Percentiles rank a stretch among this genome's conserved stretches.
Evolutionary conservation across 2,797 vertebrate species (phyloP).

Genomic region (Silurus aristotelis): DNA sequence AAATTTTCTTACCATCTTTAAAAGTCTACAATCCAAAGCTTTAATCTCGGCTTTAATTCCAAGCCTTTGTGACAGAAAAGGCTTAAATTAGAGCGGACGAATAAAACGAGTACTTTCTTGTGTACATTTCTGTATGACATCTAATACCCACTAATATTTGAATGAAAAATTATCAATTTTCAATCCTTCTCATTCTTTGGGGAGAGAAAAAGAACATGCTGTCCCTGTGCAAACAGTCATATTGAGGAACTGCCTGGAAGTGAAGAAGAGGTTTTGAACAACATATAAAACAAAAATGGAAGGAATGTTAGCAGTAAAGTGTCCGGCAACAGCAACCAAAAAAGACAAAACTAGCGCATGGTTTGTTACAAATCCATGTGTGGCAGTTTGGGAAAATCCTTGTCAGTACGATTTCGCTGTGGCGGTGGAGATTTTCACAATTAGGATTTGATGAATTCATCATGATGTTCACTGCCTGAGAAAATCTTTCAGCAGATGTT

Average conservation of each 20-base stretch:
- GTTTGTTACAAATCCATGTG: conserved; percentile 23
- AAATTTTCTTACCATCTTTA: conserved; percentile 37
- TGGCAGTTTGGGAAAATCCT: neutral
- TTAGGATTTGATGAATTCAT: neutral
- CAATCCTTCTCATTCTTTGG: conserved; percentile 9
- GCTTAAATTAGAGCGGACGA: conserved; percentile 30
- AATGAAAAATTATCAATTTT: conserved; percentile 3
- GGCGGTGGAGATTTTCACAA: neutral
- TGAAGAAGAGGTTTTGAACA: neutral
- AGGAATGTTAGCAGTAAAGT: conserved; percentile 39
- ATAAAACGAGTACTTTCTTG: conserved; percentile 12
- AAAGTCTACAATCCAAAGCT: conserved; percentile 52
- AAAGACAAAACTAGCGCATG: conserved; percentile 23
- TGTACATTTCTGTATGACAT: conserved; percentile 22
- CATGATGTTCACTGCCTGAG: neutral
- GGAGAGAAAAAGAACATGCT: conserved; percentile 24
- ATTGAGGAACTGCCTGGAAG: conserved; percentile 1
- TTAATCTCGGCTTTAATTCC: conserved; percentile 27
- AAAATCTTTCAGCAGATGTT: neutral
- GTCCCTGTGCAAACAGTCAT: neutral
- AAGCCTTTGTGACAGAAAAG: conserved; percentile 38
- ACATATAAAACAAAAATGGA: neutral
- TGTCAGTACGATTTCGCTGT: neutral
- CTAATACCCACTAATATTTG: conserved; percentile 50
- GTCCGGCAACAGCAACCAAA: conserved; percentile 28